Evolutionary conservation across 2,113 vertebrate genomes (phyloP).

Genomic region (Orientallactaga bullata): DNA sequence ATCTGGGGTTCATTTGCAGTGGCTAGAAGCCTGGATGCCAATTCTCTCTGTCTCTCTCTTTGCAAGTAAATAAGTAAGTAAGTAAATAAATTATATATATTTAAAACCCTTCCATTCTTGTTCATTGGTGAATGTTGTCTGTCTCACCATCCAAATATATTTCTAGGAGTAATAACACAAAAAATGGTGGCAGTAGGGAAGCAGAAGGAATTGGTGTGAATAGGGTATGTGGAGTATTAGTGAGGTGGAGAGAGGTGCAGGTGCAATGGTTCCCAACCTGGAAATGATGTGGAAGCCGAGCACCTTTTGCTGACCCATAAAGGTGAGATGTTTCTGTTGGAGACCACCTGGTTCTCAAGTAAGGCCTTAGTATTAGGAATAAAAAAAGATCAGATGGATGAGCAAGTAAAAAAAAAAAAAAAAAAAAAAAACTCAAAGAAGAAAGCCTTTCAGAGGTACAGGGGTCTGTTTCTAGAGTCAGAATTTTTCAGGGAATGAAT

Average conservation of each 20-base stretch:
- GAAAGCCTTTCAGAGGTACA: not conserved
- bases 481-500: constrained; percentile 41
- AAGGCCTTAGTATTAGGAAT: not conserved
- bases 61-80: too few species aligned
- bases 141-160: not conserved
- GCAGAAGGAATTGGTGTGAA: not conserved
- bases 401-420: not conserved
- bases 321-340: not conserved
- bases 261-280: not conserved
- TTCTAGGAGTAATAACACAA: not conserved
- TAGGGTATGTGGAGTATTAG: not conserved
- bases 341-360: not conserved
- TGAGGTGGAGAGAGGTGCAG: not conserved
- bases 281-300: not conserved
- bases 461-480: not conserved
- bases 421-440: not conserved
- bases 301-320: not conserved
- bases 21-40: too few species aligned
- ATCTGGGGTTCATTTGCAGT: too few species aligned
- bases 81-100: too few species aligned
- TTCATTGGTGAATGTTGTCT: not conserved
- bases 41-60: too few species aligned
- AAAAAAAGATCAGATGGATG: not conserved
- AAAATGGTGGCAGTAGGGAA: not conserved
- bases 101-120: not conserved